phyloP scores from a whole-genome alignment of 1,140 invertebrate species.

The Heliconius eleuchia region DNA sequence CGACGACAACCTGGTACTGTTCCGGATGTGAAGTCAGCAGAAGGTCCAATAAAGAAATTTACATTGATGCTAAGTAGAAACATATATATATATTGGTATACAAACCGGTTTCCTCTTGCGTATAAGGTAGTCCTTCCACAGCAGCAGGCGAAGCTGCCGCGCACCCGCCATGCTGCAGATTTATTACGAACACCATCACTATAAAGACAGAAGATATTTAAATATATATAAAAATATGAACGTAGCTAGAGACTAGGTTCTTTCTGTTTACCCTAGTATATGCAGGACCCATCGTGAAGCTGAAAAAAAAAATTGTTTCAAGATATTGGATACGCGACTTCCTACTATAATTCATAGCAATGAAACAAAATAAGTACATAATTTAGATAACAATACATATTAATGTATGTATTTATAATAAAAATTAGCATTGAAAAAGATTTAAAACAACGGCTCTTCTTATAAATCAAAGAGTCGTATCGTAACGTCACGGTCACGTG shows the following conservation, averaged over 20 bases:
- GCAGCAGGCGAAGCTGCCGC: conserved; percentile 82
- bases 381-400: neutral
- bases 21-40: too few species aligned
- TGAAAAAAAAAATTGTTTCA: neutral
- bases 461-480: neutral
- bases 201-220: conserved; percentile 36
- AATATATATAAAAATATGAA: too few species aligned
- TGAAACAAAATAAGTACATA: neutral
- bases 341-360: too few species aligned
- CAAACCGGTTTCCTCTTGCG: conserved; percentile 82
- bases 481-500: conserved; percentile 18
- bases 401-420: neutral
- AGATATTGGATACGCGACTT: too few species aligned
- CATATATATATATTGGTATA: neutral
- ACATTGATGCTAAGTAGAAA: too few species aligned
- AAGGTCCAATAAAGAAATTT: too few species aligned
- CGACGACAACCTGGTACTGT: too few species aligned
- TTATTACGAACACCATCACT: conserved; percentile 58
- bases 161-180: conserved; percentile 54
- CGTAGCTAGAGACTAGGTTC: too few species aligned
- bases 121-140: conserved; percentile 84
- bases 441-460: conserved; percentile 3
- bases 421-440: neutral
- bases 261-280: neutral
- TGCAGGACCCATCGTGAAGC: neutral